Conservation (phyloP, 2,113 vertebrate species). For the Tupaia tana region DNA sequence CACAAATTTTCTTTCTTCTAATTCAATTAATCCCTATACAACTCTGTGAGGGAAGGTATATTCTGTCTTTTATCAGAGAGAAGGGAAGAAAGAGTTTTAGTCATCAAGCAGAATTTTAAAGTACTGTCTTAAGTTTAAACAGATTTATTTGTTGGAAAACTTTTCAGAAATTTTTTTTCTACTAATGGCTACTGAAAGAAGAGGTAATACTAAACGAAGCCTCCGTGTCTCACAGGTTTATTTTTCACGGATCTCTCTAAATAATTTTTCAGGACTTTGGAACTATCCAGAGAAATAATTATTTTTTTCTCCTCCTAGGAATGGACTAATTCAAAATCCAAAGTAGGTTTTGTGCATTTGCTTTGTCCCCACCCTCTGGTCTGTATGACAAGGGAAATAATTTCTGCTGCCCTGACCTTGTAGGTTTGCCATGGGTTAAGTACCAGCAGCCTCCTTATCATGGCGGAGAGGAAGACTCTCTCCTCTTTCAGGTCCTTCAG, state of each 20-base stretch:
- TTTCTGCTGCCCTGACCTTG: background rate
- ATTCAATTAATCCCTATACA: background rate
- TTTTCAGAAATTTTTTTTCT: constrained; percentile 10
- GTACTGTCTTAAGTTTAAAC: background rate
- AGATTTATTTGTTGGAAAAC: background rate
- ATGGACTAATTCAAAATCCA: background rate
- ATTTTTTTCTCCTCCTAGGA: background rate
- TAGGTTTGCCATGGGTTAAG: background rate
- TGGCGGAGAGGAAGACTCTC: background rate
- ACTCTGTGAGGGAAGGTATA: background rate
- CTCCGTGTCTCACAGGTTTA: background rate
- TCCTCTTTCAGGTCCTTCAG: background rate
- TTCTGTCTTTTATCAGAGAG: background rate
- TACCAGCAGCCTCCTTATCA: background rate
- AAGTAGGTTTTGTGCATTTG: background rate
- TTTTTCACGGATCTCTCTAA: background rate
- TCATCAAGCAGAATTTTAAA: background rate
- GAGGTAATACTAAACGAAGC: background rate
- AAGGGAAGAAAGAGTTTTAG: background rate
- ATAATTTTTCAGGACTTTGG: background rate
- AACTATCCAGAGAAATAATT: background rate
- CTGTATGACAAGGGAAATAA: background rate
- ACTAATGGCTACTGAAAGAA: background rate
- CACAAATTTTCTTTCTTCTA: background rate
- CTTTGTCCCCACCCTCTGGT: background rate